Conservation (phyloP, 2,113 vertebrate species). For the Orthonyx spaldingii region DNA sequence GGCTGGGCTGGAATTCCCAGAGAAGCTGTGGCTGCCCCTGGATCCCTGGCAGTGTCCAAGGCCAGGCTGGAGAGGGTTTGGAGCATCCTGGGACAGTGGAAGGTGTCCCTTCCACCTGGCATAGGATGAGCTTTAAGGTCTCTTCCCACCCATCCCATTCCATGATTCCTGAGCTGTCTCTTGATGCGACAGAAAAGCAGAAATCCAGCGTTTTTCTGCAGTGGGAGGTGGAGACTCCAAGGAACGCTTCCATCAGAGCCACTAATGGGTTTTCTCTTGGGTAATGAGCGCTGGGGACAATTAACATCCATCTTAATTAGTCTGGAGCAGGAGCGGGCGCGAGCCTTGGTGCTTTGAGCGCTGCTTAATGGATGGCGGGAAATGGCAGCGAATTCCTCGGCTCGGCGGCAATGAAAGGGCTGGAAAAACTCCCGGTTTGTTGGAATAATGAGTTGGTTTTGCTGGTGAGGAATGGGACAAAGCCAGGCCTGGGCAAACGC, state of each 20-base stretch:
- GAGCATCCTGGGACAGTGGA: neutral
- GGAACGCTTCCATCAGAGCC: neutral
- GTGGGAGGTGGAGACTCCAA: neutral
- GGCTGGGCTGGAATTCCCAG: rapidly evolving
- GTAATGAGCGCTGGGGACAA: conserved; percentile 37
- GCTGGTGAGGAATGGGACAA: neutral
- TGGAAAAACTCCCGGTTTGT: neutral
- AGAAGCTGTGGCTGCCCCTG: rapidly evolving
- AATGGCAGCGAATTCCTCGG: neutral
- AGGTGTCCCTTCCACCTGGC: neutral
- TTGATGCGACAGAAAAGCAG: rapidly evolving
- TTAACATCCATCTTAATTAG: conserved; percentile 67
- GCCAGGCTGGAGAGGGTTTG: neutral
- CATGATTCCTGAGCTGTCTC: neutral
- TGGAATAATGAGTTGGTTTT: neutral
- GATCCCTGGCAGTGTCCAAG: neutral
- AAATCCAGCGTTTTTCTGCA: neutral
- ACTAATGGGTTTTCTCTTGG: conserved; percentile 31
- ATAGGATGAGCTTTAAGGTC: too few species aligned
- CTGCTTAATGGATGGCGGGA: neutral
- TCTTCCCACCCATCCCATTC: neutral
- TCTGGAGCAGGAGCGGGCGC: neutral
- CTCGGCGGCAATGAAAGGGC: neutral
- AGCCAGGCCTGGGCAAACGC: neutral
- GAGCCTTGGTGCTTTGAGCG: neutral